Base-by-base conservation (phyloP, 2,797 vertebrate genomes). In the Crypturellus tataupa region DNA sequence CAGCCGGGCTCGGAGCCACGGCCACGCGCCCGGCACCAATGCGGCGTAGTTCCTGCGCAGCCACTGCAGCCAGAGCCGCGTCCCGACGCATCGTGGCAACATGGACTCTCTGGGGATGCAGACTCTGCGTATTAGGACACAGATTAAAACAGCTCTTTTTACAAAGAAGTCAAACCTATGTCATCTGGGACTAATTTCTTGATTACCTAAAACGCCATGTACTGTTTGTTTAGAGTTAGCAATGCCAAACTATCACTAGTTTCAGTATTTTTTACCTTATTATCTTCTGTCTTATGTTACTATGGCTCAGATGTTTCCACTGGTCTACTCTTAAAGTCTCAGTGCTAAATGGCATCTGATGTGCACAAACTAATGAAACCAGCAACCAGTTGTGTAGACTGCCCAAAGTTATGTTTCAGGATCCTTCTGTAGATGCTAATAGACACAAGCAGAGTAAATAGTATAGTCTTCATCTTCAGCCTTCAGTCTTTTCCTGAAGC, bases 271-370 rank as follows among this genome's bases (percentile, higher is more conserved):
- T 93, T 77, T 58, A 72, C 82, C 77, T 20, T 27, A 40, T 76
- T 10, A 58, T 70, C 62, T 89, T 93, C 65, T 21, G 2, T 40
- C 60, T 94, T 86, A 47, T 67, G 64, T 87, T 8, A 2, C 85
- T 71, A 67, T 5, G n/a, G n/a, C 27, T 84, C 40, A 44, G 24
- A 63, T 75, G 39, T 94, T 91, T 95, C 76, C 89, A 89, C 62
- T 76, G 55, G 33, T 84, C 85, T 75, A 39, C 31, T 51, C 51
- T 33, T 79, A 55, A 90, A 71, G 59, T 31, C 8, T 58, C 33
- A 65, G 10, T 77, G 59, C 35, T 83, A 58, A 93, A 89, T n/a
- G 31, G 31, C 17, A 56, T 56, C 31, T 64, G 76, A 62, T 15
- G 20, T 72, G 33, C 42, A 56, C 10, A 39, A 91, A 23, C 24